A percentile compares a stretch with the other conserved stretches of the same genome.
phyloP scores from a whole-genome alignment of 1,140 invertebrate genomes.

The Stegodyphus dumicola region DNA sequence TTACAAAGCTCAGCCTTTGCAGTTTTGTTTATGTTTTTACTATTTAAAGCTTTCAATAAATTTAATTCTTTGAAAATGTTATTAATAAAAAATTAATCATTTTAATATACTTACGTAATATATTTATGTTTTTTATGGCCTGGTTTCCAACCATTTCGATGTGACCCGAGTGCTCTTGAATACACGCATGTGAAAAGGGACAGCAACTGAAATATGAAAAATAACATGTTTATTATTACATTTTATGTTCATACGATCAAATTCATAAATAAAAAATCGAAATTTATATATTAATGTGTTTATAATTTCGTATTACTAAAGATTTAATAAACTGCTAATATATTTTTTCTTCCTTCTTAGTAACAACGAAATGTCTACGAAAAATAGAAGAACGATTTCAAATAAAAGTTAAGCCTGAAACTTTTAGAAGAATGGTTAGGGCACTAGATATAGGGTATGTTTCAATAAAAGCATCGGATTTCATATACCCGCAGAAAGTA shows the following conservation, averaged over 20 bases:
- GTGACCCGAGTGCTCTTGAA: conserved; percentile 11
- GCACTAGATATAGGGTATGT: not conserved
- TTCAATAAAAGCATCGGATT: too few relatives aligned
- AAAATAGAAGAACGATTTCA: not conserved
- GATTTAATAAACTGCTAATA: not conserved
- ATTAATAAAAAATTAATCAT: too few relatives aligned
- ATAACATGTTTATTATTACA: not conserved
- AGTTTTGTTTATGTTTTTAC: too few relatives aligned
- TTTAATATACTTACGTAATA: conserved; percentile 18
- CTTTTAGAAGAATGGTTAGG: not conserved
- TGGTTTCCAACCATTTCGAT: conserved; percentile 13
- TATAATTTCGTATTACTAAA: not conserved
- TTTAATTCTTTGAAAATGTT: too few relatives aligned
- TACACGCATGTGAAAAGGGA: conserved; percentile 35
- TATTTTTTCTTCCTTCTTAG: not conserved
- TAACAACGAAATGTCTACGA: not conserved
- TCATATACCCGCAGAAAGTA: too few relatives aligned
- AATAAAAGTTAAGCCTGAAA: too few relatives aligned
- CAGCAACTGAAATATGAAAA: conserved; percentile 19
- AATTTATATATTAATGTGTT: not conserved
- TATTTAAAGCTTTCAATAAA: too few relatives aligned
- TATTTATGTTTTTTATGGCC: conserved; percentile 41
- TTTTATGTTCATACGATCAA: not conserved
- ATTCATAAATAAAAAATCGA: not conserved
- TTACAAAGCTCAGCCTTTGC: too few relatives aligned